Conservation (phyloP, 2,113 vertebrate genomes). For the Cebus imitator region DNA sequence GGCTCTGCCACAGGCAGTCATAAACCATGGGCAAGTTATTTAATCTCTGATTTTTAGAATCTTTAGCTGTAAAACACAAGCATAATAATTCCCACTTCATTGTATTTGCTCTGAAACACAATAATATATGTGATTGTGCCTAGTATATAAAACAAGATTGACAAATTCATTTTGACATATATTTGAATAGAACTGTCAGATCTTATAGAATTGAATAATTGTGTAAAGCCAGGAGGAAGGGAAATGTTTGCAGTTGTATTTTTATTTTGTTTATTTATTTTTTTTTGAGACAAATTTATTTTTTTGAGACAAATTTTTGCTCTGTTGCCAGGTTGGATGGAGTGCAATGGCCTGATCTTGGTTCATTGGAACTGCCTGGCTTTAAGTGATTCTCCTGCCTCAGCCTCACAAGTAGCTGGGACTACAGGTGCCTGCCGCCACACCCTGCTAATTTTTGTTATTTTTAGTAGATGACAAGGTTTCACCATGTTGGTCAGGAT, state of each 20-base stretch:
- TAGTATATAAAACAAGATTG: not conserved
- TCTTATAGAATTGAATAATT: not conserved
- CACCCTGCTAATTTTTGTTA: no score
- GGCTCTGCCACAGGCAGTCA: not conserved
- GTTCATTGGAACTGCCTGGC: no score
- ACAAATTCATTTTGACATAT: slow-evolving; percentile 31
- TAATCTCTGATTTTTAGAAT: not conserved
- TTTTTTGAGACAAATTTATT: no score
- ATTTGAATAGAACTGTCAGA: not conserved
- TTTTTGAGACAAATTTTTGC: no score
- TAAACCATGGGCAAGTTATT: not conserved
- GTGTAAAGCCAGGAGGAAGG: not conserved
- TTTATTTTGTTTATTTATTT: not conserved
- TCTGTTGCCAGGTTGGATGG: no score
- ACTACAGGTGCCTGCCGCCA: no score
- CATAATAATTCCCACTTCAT: not conserved
- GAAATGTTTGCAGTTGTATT: not conserved
- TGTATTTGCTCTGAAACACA: not conserved
- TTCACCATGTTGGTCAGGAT: no score
- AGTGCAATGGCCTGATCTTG: no score
- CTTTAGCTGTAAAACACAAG: not conserved
- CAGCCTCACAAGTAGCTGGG: no score
- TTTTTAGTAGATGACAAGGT: no score
- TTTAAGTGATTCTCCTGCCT: no score
- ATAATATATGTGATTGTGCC: not conserved